phyloP scores from a whole-genome alignment of 2,113 vertebrate species.

The Calidris pygmaea region DNA sequence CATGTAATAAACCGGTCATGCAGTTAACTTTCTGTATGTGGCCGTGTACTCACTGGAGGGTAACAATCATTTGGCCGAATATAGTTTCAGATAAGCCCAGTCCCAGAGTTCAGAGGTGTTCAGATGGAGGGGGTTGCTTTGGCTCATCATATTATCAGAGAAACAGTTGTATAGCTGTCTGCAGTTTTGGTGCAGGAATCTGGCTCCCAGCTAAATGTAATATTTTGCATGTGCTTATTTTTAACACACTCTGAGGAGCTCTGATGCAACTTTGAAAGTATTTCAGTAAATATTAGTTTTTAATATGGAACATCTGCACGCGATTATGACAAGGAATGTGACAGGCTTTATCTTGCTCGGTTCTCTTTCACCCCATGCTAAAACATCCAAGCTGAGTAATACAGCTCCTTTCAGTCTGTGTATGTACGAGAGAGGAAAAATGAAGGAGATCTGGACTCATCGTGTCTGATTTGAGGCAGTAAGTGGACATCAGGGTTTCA shows the following conservation, averaged over 20 bases:
- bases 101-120: conserved; percentile 25
- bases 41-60: conserved; percentile 31
- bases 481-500: neutral
- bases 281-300: conserved; percentile 63
- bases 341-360: neutral
- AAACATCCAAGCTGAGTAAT: neutral
- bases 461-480: neutral
- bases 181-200: conserved; percentile 4
- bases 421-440: neutral
- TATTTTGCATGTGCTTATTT: conserved; percentile 55
- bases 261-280: conserved; percentile 58
- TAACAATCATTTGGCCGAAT: conserved; percentile 6
- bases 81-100: conserved; percentile 13
- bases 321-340: conserved; percentile 13
- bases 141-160: neutral
- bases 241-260: conserved; percentile 47
- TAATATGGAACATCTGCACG: conserved; percentile 47
- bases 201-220: conserved; percentile 37
- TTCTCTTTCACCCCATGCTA: neutral
- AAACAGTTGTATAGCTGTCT: neutral
- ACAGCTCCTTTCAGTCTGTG: neutral
- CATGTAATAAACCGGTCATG: neutral
- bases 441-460: neutral
- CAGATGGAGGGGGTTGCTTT: conserved; percentile 22
- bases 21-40: conserved; percentile 19